Conservation (phyloP, 2,797 vertebrate genomes). For the Malacoctenus gilli region DNA sequence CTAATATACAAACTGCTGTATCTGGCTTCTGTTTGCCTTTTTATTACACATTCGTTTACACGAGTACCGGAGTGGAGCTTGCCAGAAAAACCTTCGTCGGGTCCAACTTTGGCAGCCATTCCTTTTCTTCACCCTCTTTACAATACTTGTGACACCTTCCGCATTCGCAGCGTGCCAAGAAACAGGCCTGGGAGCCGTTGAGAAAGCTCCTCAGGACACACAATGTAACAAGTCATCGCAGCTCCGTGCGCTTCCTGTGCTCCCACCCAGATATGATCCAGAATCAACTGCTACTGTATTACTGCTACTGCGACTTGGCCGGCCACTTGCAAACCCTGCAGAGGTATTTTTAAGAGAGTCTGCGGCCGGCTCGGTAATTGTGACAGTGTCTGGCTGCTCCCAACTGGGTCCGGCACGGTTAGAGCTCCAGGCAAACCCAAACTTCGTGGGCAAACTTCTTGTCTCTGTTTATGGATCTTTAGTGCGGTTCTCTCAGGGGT, state of each 20-base stretch:
- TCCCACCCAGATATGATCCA: slow-evolving; percentile 43
- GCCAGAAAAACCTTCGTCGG: neutral
- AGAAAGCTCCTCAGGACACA: slow-evolving; percentile 18
- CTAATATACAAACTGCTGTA: neutral
- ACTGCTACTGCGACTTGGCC: slow-evolving; percentile 67
- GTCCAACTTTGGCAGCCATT: neutral
- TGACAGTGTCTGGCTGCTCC: slow-evolving; percentile 77
- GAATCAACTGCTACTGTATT: slow-evolving; percentile 67
- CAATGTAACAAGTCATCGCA: slow-evolving; percentile 45
- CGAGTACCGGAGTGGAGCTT: neutral
- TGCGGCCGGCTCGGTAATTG: slow-evolving; percentile 78
- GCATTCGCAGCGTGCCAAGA: slow-evolving; percentile 17
- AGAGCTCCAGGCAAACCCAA: slow-evolving; percentile 58
- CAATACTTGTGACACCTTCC: slow-evolving; percentile 21
- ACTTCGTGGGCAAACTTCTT: slow-evolving; percentile 57
- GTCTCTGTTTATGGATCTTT: slow-evolving; percentile 58
- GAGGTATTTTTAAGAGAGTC: slow-evolving; percentile 84
- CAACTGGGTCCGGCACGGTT: slow-evolving; percentile 63
- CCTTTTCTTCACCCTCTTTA: slow-evolving; percentile 5
- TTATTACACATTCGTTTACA: neutral
- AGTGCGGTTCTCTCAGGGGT: slow-evolving; percentile 52
- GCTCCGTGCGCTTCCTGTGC: slow-evolving; percentile 46
- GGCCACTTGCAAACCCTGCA: slow-evolving; percentile 72
- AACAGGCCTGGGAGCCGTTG: slow-evolving; percentile 23
- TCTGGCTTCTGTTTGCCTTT: slow-evolving; percentile 3